Base-by-base conservation (phyloP, 2,797 vertebrate genomes). In the Brachyrhaphis roseni region DNA sequence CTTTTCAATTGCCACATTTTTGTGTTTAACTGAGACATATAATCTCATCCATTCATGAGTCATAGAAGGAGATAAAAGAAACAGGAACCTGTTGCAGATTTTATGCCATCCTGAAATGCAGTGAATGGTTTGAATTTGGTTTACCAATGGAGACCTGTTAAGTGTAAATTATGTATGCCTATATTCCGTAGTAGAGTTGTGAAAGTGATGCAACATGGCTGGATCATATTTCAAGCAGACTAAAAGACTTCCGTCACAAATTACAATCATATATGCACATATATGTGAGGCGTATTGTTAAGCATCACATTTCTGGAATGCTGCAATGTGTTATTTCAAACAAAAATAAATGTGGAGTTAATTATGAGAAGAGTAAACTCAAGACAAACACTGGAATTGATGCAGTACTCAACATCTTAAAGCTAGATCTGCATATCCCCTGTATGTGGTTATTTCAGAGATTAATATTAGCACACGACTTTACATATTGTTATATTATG, bases 181-280 rank as follows among this genome's bases (percentile, higher is more conserved):
- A 47, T 76, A 47, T 23, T 6, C 70, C 4, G 4, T 18, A 62
- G 73, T 55, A 49, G 80, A 77, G 83, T 55, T 74, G 83, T 36
- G 82, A 74, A 75, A 72, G 51, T 74, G 78, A 83, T 53, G 12
- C 51, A 16, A 16, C 80, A 26, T 79, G 55, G 28, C 57, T 31
- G 46, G 59, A 45, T 87, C 75, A 66, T 43, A n/a, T 79, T 73
- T 62, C n/a, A 47, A 86, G 57, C 73, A 45, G 82, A 82, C 11
- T 10, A 51, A 53, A 57, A 75, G 28, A 81, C 79, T 74, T 81
- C 59, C 82, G 70, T 71, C 41, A 68, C 53, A 36, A 75, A 49
- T n/a, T 82, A 66, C n/a, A n/a, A n/a, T n/a, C 34, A 76, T 8
- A 72, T 18, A 49, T 20, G 46, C 8, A 51, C 26, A 43, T 13